Evolutionary conservation across 2,888 invertebrate species (phyloP), one percentile per base, ranked within the genome.

Genomic region (Brenthis hecate): DNA sequence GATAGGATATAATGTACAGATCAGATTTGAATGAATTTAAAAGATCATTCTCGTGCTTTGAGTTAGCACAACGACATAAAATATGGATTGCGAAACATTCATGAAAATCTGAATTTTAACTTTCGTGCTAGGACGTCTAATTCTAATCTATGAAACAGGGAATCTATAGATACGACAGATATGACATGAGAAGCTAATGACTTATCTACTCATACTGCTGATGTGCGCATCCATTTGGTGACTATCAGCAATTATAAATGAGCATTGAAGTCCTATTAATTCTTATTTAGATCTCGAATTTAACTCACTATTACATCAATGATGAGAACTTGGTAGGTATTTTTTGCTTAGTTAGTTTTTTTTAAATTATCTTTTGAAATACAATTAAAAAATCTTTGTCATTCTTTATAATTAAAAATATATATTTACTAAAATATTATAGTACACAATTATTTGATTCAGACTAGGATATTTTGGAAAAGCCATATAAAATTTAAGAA

Each of bases 111-210:
- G 53, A 53, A 36, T 65, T 51, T 65, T 43, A 60, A n/a, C 1
- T 48, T 48, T 50, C 64, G 64, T 64, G 64, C 64, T 55, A 16
- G 28, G 50, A 8, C 36, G 36, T 43, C 60, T 60, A 60, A 28
- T 43, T 47, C 19, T 28, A 43, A 48, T 55, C 65, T 60, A 66
- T 48, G 62, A 57, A 28, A 66, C 53, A 61, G 14, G 48, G 66
- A 60, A 56, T 58, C 60, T 64, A 65, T 66, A 56, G 54, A 68
- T 63, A 61, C 68, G 64, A 68, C 57, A 65, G 66, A 71, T 71
- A 72, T 71, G 71, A 72, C 71, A 75, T 77, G 75, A 70, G 72
- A 76, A 74, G 75, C 76, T 70, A 71, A 77, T 77, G 75, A 71
- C 65, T 61, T 58, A 63, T 57, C 72, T 72, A 43, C 72, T 68